Evolutionary conservation across 2,113 vertebrate species (phyloP), one percentile per base, ranked within the genome.

Genomic region (Brachypteracias leptosomus): DNA sequence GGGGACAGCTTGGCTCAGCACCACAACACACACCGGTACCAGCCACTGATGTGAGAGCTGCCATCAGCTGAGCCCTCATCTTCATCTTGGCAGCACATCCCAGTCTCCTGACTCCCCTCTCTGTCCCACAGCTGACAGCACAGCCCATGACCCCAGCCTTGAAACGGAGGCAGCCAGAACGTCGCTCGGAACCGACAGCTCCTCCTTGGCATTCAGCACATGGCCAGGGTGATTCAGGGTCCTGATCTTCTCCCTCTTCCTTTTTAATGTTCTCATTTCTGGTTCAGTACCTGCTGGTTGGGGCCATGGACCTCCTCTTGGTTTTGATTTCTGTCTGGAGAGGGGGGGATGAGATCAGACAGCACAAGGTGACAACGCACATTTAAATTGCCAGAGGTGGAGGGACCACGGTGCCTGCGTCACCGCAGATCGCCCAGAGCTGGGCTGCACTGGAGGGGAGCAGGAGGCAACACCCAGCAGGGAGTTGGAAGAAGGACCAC

Each of bases 181-280:
- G 5, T 4, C 0, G 0, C 72, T 59, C 51, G 9, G 46, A 49
- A 31, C 12, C 0, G 0, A 7, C 38, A 51, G 67, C 55, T 65
- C 31, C 83, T 74, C 85, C 62, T 44, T 68, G 59, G 66, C 46
- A 54, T 73, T 74, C 85, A 47, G 61, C 54, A 38, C 7, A 3
- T 15, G 17, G 16, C 21, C 2, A n/a, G 5, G 16, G 29, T 14
- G 19, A n/a, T 13, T 54, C 1, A 0, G 44, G 54, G 52, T 25
- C 74, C 81, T 49, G 75, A 7, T 47, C 63, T 58, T 40, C 68
- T 47, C 68, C n/a, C 16, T 24, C 26, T 63, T 65, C 62, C 47
- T 70, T 47, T 44, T 16, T 3, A 59, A 51, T 10, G 35, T 36
- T 54, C 85, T 89, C 77, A 57, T 82, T 86, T 85, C 95, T 93